Conservation (phyloP, 1,140 invertebrate species). For the Metopolophium dirhodum region DNA sequence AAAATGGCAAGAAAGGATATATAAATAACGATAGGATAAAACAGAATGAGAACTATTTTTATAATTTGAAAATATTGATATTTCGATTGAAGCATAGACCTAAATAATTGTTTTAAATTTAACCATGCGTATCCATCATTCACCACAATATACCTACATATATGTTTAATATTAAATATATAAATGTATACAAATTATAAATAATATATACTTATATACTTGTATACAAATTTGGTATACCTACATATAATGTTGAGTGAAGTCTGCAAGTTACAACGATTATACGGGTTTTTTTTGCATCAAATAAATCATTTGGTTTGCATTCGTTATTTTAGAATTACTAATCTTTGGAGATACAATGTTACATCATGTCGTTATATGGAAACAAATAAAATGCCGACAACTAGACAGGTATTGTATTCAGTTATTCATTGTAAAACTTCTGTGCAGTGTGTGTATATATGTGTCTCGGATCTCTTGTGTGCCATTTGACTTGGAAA, state of each 20-base stretch:
- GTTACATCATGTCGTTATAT: constrained; percentile 25
- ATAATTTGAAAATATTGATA: background rate
- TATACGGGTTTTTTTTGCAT: background rate
- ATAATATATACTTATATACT: background rate
- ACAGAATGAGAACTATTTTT: background rate
- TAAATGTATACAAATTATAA: background rate
- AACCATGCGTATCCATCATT: background rate
- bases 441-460: background rate
- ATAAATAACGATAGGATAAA: background rate
- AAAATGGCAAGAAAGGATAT: background rate
- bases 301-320: background rate
- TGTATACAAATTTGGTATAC: background rate
- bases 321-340: constrained; percentile 31
- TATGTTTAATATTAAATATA: background rate
- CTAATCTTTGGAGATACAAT: constrained; percentile 8
- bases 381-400: constrained; percentile 28
- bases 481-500: background rate
- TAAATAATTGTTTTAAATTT: background rate
- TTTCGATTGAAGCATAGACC: background rate
- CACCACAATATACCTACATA: background rate
- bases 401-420: constrained; percentile 27
- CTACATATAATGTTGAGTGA: background rate
- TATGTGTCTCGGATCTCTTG: background rate
- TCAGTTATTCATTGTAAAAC: constrained; percentile 34
- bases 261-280: background rate